A percentile compares a stretch with the other conserved stretches of the same genome.
phyloP scores from a whole-genome alignment of 2,797 vertebrate genomes.

The Echeneis naucrates region DNA sequence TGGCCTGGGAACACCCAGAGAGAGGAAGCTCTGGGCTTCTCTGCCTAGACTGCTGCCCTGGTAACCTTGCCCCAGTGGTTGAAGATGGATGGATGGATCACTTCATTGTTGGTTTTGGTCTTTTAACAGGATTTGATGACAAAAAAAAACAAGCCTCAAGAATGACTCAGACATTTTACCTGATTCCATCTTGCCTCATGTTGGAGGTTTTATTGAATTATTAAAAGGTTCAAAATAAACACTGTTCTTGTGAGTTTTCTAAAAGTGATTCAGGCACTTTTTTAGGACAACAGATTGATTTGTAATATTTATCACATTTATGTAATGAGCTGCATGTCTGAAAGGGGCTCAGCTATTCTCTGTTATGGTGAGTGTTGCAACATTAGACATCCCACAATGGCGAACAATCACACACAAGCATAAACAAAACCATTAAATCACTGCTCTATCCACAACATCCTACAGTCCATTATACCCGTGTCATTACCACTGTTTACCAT shows the following conservation, averaged over 20 bases:
- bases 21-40: too few relatives aligned
- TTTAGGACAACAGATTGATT: background rate
- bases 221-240: background rate
- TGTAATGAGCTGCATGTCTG: conserved; percentile 32
- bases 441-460: conserved; percentile 50
- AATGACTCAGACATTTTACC: background rate
- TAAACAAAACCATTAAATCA: conserved; percentile 37
- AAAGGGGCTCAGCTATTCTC: conserved; percentile 36
- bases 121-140: background rate
- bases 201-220: background rate
- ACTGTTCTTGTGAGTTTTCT: background rate
- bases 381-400: conserved; percentile 40
- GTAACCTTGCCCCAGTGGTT: too few relatives aligned
- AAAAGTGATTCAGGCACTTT: background rate
- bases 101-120: background rate
- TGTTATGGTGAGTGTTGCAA: conserved; percentile 43
- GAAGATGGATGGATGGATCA: too few relatives aligned
- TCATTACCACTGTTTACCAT: conserved; percentile 78
- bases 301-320: background rate
- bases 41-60: too few relatives aligned
- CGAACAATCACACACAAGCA: conserved; percentile 60
- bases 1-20: too few relatives aligned
- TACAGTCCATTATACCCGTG: conserved; percentile 42
- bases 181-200: background rate
- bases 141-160: background rate